Conservation (phyloP, 2,888 invertebrate genomes). For the Sminthurides aquaticus region DNA sequence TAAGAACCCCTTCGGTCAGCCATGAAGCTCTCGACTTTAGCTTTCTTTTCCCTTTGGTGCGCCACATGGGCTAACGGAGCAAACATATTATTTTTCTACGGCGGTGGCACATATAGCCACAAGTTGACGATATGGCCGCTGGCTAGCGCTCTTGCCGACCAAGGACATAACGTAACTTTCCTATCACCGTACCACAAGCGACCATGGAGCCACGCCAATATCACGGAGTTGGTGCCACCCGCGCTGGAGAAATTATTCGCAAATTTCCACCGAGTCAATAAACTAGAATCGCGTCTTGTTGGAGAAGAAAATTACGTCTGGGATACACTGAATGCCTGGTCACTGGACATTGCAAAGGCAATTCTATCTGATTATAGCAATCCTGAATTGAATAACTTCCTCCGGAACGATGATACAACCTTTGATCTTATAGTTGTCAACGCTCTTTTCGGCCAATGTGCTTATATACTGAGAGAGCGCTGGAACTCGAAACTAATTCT, state of each 20-base stretch:
- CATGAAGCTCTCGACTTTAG: too few species aligned
- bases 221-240: conserved; percentile 14
- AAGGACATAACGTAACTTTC: conserved; percentile 21
- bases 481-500: conserved; percentile 16
- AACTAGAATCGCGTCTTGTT: conserved; percentile 3
- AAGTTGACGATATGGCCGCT: conserved; percentile 20
- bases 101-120: conserved; percentile 19
- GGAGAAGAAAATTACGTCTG: conserved; percentile 13
- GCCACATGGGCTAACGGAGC: too few species aligned
- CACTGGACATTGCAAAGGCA: conserved; percentile 8
- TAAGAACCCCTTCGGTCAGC: too few species aligned
- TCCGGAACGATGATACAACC: conserved; percentile 1
- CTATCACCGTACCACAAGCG: conserved; percentile 10
- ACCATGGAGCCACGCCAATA: conserved; percentile 12
- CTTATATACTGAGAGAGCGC: not conserved
- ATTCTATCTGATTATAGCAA: conserved; percentile 4
- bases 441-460: conserved; percentile 17
- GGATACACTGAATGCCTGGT: conserved; percentile 13
- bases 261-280: conserved; percentile 8
- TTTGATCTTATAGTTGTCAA: conserved; percentile 15
- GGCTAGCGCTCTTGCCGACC: conserved; percentile 11
- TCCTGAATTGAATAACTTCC: not conserved
- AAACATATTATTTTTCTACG: conserved; percentile 20
- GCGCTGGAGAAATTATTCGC: conserved; percentile 14
- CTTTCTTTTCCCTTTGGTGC: too few species aligned